Percentiles rank a stretch among this genome's conserved stretches.
Conservation (phyloP, 2,797 vertebrate species). For the Takifugu ocellatus region DNA sequence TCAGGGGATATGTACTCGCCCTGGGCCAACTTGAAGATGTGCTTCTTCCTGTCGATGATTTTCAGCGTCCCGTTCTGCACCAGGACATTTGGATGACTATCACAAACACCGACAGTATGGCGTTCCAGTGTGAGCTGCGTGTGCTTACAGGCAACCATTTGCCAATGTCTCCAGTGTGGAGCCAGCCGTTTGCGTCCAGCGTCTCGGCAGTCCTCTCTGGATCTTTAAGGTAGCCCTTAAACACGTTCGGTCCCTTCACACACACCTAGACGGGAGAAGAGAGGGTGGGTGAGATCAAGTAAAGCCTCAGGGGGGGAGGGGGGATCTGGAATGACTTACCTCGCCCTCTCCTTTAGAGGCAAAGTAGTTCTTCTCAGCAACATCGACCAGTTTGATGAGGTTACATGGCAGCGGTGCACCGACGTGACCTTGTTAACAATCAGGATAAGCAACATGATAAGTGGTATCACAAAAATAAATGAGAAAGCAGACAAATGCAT, state of each 20-base stretch:
- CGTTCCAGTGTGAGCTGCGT: background rate
- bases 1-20: slow-evolving; percentile 97
- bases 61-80: slow-evolving; percentile 91
- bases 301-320: background rate
- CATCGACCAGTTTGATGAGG: slow-evolving; percentile 91
- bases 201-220: slow-evolving; percentile 87
- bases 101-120: background rate
- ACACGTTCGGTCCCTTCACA: slow-evolving; percentile 96
- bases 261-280: slow-evolving; percentile 80
- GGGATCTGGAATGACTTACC: slow-evolving; percentile 67
- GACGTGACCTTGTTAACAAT: slow-evolving; percentile 82
- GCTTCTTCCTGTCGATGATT: slow-evolving; percentile 98
- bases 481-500: background rate
- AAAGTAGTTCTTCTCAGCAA: slow-evolving; percentile 96
- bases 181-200: slow-evolving; percentile 89
- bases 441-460: background rate
- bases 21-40: slow-evolving; percentile 98
- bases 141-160: slow-evolving; percentile 88
- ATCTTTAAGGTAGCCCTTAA: slow-evolving; percentile 97
- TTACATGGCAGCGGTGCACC: slow-evolving; percentile 96
- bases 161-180: slow-evolving; percentile 96
- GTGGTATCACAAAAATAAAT: background rate
- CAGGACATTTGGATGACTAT: background rate
- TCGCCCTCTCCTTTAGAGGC: slow-evolving; percentile 93
- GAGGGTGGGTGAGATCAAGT: background rate